A percentile compares a stretch with the other conserved stretches of the same genome.
phyloP scores from a whole-genome alignment of 2,113 vertebrate genomes.

The Pterocles burchelli region DNA sequence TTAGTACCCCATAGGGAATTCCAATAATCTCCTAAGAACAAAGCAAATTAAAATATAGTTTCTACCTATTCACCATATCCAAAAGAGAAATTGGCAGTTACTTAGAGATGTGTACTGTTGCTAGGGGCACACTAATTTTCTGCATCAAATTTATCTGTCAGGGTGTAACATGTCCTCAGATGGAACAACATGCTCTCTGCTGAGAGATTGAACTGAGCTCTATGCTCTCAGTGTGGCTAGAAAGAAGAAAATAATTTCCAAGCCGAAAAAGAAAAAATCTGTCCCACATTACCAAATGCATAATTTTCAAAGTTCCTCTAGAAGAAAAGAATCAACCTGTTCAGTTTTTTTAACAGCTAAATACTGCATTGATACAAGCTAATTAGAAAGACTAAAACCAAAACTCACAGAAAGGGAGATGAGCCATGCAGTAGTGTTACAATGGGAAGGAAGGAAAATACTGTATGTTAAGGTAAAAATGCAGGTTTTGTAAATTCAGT shows the following conservation, averaged over 20 bases:
- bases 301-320: neutral
- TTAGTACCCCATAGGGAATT: neutral
- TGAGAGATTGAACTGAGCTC: neutral
- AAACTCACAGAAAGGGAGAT: neutral
- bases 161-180: neutral
- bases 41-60: neutral
- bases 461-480: neutral
- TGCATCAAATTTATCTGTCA: neutral
- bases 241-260: neutral
- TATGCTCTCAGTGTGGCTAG: neutral
- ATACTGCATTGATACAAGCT: neutral
- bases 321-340: neutral
- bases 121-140: neutral
- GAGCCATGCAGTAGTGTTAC: neutral
- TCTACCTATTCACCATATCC: neutral
- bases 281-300: neutral
- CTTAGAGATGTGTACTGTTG: neutral
- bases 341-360: neutral
- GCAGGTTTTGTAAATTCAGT: neutral
- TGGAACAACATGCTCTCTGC: neutral
- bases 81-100: neutral
- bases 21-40: neutral
- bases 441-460: neutral
- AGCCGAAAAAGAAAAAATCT: neutral
- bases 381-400: neutral